Percentiles rank a stretch among this genome's conserved stretches.
Evolutionary conservation across 2,888 invertebrate genomes (phyloP).

Genomic region (Cantharis lateralis): DNA sequence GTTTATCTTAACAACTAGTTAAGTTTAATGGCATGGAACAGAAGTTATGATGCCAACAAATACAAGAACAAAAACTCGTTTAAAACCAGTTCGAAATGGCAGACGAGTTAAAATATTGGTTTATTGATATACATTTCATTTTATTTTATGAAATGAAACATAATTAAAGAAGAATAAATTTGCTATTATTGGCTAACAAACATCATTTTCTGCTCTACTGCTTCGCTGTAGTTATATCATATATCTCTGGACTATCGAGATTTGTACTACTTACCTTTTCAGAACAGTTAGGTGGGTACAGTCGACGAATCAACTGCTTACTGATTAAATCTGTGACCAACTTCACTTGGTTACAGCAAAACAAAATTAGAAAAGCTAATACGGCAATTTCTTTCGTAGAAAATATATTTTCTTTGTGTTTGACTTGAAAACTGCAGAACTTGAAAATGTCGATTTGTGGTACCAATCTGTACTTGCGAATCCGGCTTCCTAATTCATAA

Average conservation of each 20-base stretch:
- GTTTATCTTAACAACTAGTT: slow-evolving; percentile 27
- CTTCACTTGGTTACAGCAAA: too few species aligned
- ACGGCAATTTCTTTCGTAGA: too few species aligned
- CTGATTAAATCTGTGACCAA: too few species aligned
- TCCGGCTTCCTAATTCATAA: background rate
- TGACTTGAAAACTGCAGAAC: background rate
- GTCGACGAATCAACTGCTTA: too few species aligned
- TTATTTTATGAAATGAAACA: background rate
- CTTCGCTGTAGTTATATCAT: background rate
- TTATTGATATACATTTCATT: slow-evolving; percentile 17
- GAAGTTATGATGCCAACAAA: slow-evolving; percentile 22
- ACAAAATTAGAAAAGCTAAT: too few species aligned
- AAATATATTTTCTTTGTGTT: too few species aligned
- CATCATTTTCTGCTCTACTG: background rate
- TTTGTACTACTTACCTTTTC: background rate
- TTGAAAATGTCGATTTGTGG: background rate
- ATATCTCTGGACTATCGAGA: background rate
- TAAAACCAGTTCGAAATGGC: slow-evolving; percentile 24
- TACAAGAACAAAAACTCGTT: slow-evolving; percentile 27
- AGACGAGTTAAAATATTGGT: slow-evolving; percentile 21
- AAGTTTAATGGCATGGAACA: slow-evolving; percentile 28
- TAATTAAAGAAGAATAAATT: background rate
- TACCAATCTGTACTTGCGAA: background rate
- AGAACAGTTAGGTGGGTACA: background rate
- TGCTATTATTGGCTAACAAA: background rate